These are phyloP conservation scores for Cheilosia impressa DNA, from an alignment of 2,888 invertebrate genomes.

Conservation along the genomic window DNA sequence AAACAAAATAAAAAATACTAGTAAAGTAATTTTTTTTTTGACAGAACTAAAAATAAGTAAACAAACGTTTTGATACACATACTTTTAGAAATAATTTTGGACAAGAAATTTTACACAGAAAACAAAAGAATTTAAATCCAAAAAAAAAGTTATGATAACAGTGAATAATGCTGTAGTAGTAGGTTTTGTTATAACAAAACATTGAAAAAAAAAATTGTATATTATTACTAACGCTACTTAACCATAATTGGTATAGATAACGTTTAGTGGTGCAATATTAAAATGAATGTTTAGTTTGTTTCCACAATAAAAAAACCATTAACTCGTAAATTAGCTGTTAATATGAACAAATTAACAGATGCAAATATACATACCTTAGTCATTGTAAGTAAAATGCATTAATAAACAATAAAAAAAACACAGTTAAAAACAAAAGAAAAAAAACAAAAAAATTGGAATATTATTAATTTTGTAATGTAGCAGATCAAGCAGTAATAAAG, in stretches of 20 bases:
- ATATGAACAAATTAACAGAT: conserved; percentile 47
- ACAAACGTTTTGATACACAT: conserved; percentile 47
- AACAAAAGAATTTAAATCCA: not conserved
- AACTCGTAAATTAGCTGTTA: conserved; percentile 37
- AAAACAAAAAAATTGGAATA: conserved; percentile 36
- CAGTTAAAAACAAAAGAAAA: not conserved
- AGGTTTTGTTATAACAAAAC: conserved; percentile 18
- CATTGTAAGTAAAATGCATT: conserved; percentile 50
- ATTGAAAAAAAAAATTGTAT: not conserved
- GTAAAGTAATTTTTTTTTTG: conserved; percentile 13
- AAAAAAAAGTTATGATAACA: not conserved
- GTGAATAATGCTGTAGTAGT: not conserved
- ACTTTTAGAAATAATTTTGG: conserved; percentile 53
- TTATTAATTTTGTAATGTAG: conserved; percentile 66
- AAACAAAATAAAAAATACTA: not conserved
- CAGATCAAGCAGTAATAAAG: conserved; percentile 48
- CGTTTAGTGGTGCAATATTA: conserved; percentile 56
- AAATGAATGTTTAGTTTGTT: conserved; percentile 33
- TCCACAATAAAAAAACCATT: conserved; percentile 21
- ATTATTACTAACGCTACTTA: conserved; percentile 29
- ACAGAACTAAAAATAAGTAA: conserved; percentile 8
- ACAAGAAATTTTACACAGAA: conserved; percentile 52
- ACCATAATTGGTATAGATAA: conserved; percentile 34
- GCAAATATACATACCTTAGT: conserved; percentile 58
- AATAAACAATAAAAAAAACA: conserved; percentile 5